Percentiles rank a stretch among this genome's conserved stretches.
phyloP scores from a whole-genome alignment of 1,140 invertebrate species.

The Dreissena rostriformis region DNA sequence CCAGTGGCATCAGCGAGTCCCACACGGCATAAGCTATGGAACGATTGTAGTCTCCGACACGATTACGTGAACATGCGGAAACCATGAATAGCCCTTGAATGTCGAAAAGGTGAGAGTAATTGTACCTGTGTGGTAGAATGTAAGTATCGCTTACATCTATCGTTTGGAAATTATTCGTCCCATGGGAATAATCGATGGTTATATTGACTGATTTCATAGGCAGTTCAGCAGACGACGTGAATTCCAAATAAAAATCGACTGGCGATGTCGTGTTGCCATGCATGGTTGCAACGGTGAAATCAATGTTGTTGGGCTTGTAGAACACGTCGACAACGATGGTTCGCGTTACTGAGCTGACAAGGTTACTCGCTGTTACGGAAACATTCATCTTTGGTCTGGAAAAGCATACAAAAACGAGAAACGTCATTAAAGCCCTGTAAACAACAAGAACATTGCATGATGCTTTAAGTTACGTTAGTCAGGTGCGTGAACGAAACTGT shows the following conservation, averaged over 20 bases:
- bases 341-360: constrained; percentile 8
- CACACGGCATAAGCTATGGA: constrained; percentile 5
- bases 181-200: constrained; percentile 20
- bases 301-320: constrained; percentile 43
- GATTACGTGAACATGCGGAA: neutral
- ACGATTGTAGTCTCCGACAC: constrained; percentile 3
- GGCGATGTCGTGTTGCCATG: constrained; percentile 15
- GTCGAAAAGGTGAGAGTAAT: constrained; percentile 22
- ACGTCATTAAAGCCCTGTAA: no score
- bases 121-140: neutral
- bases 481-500: no score
- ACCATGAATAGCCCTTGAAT: constrained; percentile 39
- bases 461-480: no score
- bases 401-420: neutral
- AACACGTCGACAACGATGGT: constrained; percentile 15
- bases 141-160: neutral
- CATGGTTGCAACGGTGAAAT: neutral
- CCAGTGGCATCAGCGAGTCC: constrained; percentile 26
- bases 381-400: constrained; percentile 31
- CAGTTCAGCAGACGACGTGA: neutral
- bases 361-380: constrained; percentile 8
- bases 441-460: no score
- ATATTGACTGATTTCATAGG: constrained; percentile 37
- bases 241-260: neutral
- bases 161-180: neutral